These are phyloP conservation scores for Elaphurus davidianus DNA, from an alignment of 2,113 vertebrate genomes.

Conservation along the genomic window DNA sequence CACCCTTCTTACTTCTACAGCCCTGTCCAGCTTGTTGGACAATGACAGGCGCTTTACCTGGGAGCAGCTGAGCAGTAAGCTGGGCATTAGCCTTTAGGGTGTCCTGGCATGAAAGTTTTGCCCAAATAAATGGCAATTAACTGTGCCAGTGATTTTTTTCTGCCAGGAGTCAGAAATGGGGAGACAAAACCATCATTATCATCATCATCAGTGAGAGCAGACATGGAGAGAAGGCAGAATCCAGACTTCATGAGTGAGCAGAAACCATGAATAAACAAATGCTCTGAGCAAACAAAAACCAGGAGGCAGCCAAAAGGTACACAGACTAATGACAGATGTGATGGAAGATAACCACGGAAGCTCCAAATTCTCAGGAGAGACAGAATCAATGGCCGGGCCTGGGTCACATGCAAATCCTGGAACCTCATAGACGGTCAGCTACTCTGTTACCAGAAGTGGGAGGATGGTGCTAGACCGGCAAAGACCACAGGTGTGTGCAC, in stretches of 20 bases:
- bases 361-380: background rate
- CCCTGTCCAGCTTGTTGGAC: background rate
- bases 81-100: background rate
- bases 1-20: background rate
- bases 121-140: background rate
- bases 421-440: background rate
- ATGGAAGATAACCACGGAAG: background rate
- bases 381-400: background rate
- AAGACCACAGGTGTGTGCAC: background rate
- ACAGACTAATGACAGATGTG: background rate
- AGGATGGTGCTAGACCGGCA: background rate
- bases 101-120: background rate
- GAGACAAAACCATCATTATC: background rate
- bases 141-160: background rate
- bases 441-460: background rate
- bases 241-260: constrained; percentile 47
- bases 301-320: background rate
- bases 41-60: background rate
- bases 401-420: background rate
- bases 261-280: constrained; percentile 25
- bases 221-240: background rate
- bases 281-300: constrained; percentile 42
- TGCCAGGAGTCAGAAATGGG: constrained; percentile 20
- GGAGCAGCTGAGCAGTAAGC: background rate
- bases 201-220: background rate